phyloP scores from a whole-genome alignment of 2,888 invertebrate species.

The Argyresthia goedartella region DNA sequence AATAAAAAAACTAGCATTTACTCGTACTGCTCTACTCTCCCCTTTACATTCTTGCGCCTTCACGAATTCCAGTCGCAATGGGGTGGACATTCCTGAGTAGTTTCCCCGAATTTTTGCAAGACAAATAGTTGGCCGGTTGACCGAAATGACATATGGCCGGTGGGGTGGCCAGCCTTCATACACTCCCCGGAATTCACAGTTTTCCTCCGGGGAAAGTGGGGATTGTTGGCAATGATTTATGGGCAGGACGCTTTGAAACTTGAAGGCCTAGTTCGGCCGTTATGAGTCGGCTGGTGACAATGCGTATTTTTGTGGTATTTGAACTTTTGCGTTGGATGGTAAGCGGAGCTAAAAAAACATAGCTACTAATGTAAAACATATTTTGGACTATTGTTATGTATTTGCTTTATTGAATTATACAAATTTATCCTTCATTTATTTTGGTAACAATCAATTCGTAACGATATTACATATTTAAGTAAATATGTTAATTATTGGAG shows the following conservation, averaged over 20 bases:
- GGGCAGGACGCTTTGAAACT: conserved; percentile 15
- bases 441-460: too few relatives aligned
- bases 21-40: conserved; percentile 14
- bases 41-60: conserved; percentile 18
- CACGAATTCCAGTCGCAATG: conserved; percentile 18
- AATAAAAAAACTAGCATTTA: conserved; percentile 3
- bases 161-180: conserved; percentile 32
- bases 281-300: conserved; percentile 24
- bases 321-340: neutral
- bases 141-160: conserved; percentile 57
- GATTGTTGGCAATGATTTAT: conserved; percentile 32
- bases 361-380: too few relatives aligned
- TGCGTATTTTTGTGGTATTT: conserved; percentile 17
- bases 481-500: too few relatives aligned
- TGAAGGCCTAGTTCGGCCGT: conserved; percentile 15
- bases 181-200: conserved; percentile 44
- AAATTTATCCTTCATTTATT: too few relatives aligned
- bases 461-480: too few relatives aligned
- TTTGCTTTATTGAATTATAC: too few relatives aligned
- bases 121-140: conserved; percentile 51
- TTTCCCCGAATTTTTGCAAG: conserved; percentile 61
- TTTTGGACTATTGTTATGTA: too few relatives aligned
- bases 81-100: conserved; percentile 48
- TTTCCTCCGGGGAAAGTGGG: conserved; percentile 19
- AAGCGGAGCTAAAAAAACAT: neutral